Conservation (phyloP, 2,113 vertebrate genomes). For the human region GRCh38 chr2:180998501-180999000, state of each 20-base stretch:
- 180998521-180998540: not conserved
- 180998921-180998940: not conserved
- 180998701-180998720: not conserved
- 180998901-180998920: not conserved
- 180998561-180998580: not conserved
- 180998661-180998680: not conserved
- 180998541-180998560: not conserved
- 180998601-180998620: not conserved
- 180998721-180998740: slow-evolving; percentile 31
- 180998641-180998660: not conserved
- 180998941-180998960: not conserved
- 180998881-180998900: not conserved
- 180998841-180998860: slow-evolving; percentile 2
- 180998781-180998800: not conserved
- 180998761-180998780: not conserved
- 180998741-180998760: not conserved
- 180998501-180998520: not conserved
- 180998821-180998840: not conserved
- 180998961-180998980: not conserved
- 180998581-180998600: not conserved
- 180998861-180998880: slow-evolving; percentile 3
- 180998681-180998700: slow-evolving; percentile 1
- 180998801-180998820: not conserved
- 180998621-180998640: not conserved
- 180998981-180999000: not conserved